Evolutionary conservation across 2,797 vertebrate species (phyloP), one percentile per base, ranked within the genome.

Genomic region (Sternotherus odoratus): DNA sequence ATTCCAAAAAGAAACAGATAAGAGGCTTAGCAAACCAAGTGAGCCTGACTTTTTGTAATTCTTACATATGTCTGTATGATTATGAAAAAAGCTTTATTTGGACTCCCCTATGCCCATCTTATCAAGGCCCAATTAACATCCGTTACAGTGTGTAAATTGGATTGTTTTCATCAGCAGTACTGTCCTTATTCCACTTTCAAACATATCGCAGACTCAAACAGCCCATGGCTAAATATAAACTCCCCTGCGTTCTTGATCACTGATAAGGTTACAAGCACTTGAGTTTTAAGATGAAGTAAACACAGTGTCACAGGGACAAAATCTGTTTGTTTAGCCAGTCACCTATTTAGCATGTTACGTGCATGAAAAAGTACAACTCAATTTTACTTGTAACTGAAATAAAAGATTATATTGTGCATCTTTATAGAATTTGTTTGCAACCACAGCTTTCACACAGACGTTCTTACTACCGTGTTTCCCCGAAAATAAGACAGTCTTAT

Each of bases 141-240:
- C 33, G 19, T 57, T 85, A 79, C 49, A 86, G 21, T 48, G 72
- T 46, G 46, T 1, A 49, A n/a, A 0, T 5, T 49, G 81, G 28
- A 85, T 30, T 85, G 53, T 89, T n/a, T 81, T 49, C 48, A 79
- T 60, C 63, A 89, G 77, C 12, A 92, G 17, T 60, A 87, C 53
- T 12, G 48, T 21, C 36, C 88, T 30, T 77, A 94, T 91, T 81
- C 80, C 69, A 49, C 49, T 85, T 87, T 43, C 78, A 96, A 87
- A 77, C 7, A 49, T 63, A 83, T 69, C 86, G 86, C 77, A 50
- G 60, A 84, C 49, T 46, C 33, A 50, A 92, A 88, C 28, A 30
- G 82, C 5, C 12, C 39, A 79, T 9, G 51, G 54, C 69, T 84
- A 79, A 93, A 93, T 63, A 86, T 3, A 93, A 86, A n/a, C 74